phyloP scores from a whole-genome alignment of 37 sponge, comb jelly and placozoan genomes.

The Oopsacas minuta region DNA sequence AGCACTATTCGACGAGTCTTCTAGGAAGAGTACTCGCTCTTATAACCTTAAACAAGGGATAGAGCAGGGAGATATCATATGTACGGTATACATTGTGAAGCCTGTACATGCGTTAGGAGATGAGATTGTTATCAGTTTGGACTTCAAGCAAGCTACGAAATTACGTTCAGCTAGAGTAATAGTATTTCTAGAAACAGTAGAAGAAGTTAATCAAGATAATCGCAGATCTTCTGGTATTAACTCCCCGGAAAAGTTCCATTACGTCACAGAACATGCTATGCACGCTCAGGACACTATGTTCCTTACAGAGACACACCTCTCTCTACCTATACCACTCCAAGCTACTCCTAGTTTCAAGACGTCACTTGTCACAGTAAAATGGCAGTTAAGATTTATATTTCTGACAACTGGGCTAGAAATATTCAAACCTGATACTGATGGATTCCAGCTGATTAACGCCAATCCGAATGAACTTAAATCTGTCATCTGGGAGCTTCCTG shows the following conservation, averaged over 20 bases:
- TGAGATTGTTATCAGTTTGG: slow-evolving; percentile 13
- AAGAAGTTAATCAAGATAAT: not conserved
- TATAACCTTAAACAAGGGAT: not conserved
- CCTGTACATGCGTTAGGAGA: not conserved
- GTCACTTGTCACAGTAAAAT: not conserved
- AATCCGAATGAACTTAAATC: not conserved
- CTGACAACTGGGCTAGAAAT: not conserved
- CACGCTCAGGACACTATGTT: not conserved
- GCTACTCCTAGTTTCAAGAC: not conserved
- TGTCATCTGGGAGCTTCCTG: not conserved
- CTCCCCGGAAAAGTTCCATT: not conserved
- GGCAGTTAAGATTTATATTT: not conserved
- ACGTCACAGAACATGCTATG: not conserved
- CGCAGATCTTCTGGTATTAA: not conserved
- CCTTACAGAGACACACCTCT: slow-evolving; percentile 10
- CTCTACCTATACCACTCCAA: not conserved
- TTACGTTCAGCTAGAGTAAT: not conserved
- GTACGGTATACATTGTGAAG: not conserved
- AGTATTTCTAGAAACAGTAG: slow-evolving; percentile 1
- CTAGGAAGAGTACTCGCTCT: not conserved
- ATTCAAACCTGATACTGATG: not conserved
- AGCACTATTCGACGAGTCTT: slow-evolving; percentile 15
- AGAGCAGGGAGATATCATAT: not conserved
- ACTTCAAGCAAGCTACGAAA: not conserved
- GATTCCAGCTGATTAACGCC: not conserved